Conservation (phyloP, 1,140 invertebrate genomes). For the Calosoma granatense region DNA sequence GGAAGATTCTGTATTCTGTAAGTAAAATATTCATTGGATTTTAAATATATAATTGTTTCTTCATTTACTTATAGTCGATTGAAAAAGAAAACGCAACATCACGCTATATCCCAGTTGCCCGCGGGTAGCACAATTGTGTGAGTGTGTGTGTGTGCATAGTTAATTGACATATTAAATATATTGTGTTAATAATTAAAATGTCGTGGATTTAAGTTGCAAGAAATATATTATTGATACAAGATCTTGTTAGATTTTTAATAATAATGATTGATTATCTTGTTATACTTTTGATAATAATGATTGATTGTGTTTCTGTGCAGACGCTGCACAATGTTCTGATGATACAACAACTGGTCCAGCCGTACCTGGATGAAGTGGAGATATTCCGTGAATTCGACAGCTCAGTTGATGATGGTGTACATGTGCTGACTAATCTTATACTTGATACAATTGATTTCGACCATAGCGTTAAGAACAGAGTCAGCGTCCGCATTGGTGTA, state of each 20-base stretch:
- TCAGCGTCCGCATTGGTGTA: conserved; percentile 23
- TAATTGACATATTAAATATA: no score
- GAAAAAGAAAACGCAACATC: no score
- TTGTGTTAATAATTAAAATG: no score
- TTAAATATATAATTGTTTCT: no score
- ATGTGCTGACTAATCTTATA: conserved; percentile 25
- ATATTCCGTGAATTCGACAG: conserved; percentile 22
- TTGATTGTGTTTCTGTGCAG: conserved; percentile 18
- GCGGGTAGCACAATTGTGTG: no score
- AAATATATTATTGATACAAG: no score
- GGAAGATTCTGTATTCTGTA: conserved; percentile 54
- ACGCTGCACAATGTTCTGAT: conserved; percentile 27
- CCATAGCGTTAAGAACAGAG: conserved; percentile 10
- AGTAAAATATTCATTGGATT: conserved; percentile 19
- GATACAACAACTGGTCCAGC: conserved; percentile 24
- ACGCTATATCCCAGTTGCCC: no score
- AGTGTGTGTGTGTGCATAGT: background rate
- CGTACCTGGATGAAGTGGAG: conserved; percentile 18
- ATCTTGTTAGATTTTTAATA: no score
- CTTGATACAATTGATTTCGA: conserved; percentile 27
- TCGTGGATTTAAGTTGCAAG: no score
- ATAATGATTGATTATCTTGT: no score
- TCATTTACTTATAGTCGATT: no score
- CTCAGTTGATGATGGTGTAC: conserved; percentile 22
- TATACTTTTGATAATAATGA: conserved; percentile 9